These are phyloP conservation scores for Enhydra lutris DNA, from an alignment of 2,113 vertebrate species.

Conservation along the genomic window DNA sequence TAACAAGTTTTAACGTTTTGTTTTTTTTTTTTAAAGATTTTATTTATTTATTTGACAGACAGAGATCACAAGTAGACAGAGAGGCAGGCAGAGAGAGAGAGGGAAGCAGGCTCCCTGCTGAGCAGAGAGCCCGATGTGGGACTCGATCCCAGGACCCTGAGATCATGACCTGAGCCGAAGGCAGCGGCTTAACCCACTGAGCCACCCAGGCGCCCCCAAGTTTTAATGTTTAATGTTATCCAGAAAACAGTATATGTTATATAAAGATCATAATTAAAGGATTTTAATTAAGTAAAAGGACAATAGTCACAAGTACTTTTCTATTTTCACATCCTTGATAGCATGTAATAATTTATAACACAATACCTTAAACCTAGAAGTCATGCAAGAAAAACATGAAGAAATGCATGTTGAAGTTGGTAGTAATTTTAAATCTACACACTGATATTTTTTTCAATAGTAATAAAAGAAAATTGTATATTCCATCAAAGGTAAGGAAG, in stretches of 20 bases:
- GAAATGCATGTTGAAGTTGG: not conserved
- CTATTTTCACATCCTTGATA: not conserved
- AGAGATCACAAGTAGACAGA: no score
- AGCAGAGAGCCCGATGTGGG: no score
- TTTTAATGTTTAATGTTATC: not conserved
- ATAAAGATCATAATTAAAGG: not conserved
- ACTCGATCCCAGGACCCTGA: no score
- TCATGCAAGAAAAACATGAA: not conserved
- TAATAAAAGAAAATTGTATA: not conserved
- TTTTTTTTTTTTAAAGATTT: no score
- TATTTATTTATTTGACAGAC: no score
- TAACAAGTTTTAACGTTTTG: not conserved
- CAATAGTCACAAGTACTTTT: not conserved
- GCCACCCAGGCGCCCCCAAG: no score
- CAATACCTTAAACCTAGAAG: not conserved
- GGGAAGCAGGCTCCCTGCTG: no score
- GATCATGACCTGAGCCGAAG: no score
- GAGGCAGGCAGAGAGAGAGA: no score
- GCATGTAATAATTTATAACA: not conserved
- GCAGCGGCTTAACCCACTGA: no score
- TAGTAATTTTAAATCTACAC: not conserved
- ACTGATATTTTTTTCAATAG: not conserved
- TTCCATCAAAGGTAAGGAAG: not conserved
- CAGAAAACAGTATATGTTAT: not conserved
- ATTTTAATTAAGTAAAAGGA: not conserved